Base-by-base conservation (phyloP, 2,113 vertebrate genomes). In the Catagonus wagneri region DNA sequence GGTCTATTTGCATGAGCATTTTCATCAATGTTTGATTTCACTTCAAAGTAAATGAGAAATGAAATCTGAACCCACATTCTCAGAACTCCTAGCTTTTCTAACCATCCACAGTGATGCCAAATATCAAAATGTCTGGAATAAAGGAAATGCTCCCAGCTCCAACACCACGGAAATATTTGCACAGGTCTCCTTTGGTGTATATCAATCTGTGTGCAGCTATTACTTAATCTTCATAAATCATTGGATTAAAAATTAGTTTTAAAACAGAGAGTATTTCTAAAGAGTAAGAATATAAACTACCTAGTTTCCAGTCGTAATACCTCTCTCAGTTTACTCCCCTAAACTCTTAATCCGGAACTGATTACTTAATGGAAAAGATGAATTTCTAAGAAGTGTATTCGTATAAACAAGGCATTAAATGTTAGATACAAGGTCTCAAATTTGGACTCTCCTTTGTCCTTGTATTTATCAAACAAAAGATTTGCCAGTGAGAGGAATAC, bases 321-420 rank as follows among this genome's bases (percentile, higher is more conserved):
- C 32, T 89, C 50, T 69, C 61, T 95, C 52, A 10, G 39, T 92
- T 96, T 93, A 93, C 69, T 69, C 81, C 61, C 16, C 34, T 69
- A 72, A 75, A 86, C 36, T 83, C 60, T 86, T 93, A 90, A 80
- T 95, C 29, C 61, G 66, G 76, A 94, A 76, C 54, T 69, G 74
- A 72, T 86, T 80, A 97, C 78, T 83, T 93, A 68, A 91, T 23
- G 63, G 63, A 58, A 58, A 94, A 96, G 83, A 86, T 79, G 75
- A 68, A 90, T 90, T 90, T 78, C 61, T 80, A 65, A 89, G 50
- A 94, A 89, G 50, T 15, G 0, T 29, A 6, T 74, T 94, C 22
- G 10, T 39, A 72, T 92, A 93, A 95, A 83, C 58, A 97, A 74
- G 32, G n/a, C 69, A 85, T 68, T 68, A 92, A 94, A 71, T 76